These are phyloP conservation scores for Drosophila tropicalis DNA, from an alignment of 1,140 invertebrate genomes.

Conservation along the genomic window DNA sequence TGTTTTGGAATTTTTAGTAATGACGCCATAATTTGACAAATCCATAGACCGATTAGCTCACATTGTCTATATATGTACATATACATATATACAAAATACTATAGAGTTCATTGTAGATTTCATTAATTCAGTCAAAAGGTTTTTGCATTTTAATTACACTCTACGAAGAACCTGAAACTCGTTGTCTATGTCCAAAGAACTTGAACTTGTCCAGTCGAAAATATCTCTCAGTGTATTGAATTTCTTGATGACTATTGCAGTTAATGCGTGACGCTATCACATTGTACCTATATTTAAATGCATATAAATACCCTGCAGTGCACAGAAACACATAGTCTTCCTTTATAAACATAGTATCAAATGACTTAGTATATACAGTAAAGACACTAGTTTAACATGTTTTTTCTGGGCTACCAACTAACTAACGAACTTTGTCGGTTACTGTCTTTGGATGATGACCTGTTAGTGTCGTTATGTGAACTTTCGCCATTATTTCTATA, in stretches of 20 bases:
- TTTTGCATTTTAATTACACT: not conserved
- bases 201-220: not conserved
- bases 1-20: slow-evolving; percentile 15
- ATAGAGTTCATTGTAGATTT: not conserved
- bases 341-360: too few relatives aligned
- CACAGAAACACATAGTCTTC: too few relatives aligned
- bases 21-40: slow-evolving; percentile 17
- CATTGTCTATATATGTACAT: not conserved
- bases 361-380: too few relatives aligned
- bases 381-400: too few relatives aligned
- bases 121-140: not conserved
- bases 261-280: not conserved
- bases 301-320: not conserved
- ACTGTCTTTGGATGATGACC: too few relatives aligned
- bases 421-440: too few relatives aligned
- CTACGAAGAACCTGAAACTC: too few relatives aligned
- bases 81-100: slow-evolving; percentile 1
- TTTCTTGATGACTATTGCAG: not conserved
- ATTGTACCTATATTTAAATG: not conserved
- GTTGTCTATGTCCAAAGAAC: not conserved
- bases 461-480: too few relatives aligned
- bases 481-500: too few relatives aligned
- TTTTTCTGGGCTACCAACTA: too few relatives aligned
- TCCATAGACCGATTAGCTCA: not conserved
- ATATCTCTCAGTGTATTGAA: not conserved